Evolutionary conservation across 2,113 vertebrate genomes (phyloP).

Genomic region (Neopipo cinnamomea): DNA sequence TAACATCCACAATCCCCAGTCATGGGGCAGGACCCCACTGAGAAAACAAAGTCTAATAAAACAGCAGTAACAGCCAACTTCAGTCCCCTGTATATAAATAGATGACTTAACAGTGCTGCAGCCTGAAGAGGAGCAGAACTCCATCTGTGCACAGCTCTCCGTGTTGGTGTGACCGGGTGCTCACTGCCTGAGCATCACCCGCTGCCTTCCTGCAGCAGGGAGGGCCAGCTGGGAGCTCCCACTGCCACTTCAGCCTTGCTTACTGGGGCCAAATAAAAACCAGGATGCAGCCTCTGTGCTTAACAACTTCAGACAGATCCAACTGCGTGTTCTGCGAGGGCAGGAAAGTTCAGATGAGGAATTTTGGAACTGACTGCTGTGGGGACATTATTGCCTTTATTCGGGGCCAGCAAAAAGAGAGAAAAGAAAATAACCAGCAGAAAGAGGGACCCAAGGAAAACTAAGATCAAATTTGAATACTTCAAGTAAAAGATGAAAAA

Average conservation of each 20-base stretch:
- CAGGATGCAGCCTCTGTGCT: not conserved
- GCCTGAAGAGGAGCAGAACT: conserved; percentile 3
- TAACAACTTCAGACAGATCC: not conserved
- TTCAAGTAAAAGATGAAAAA: not conserved
- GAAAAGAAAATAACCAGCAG: not conserved
- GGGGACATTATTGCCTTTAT: not conserved
- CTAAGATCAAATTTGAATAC: not conserved
- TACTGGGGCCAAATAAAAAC: not conserved
- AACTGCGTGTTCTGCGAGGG: not conserved
- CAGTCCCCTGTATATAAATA: conserved; percentile 20
- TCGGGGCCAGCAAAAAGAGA: not conserved
- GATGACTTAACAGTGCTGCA: not conserved
- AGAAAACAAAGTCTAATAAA: conserved; percentile 51
- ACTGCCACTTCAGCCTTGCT: not conserved
- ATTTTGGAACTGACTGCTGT: not conserved
- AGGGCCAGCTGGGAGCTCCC: not conserved
- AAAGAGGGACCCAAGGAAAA: not conserved
- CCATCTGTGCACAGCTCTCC: not conserved
- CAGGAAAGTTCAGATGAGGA: not conserved
- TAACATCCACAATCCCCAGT: not conserved
- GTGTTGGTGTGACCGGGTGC: not conserved
- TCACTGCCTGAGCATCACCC: not conserved
- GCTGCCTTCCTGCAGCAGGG: not conserved
- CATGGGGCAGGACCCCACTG: conserved; percentile 33
- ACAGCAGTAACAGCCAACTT: conserved; percentile 34